Percentiles rank a stretch among this genome's conserved stretches.
Conservation (phyloP, 2,113 vertebrate species). For the Cynopterus brachyotis region DNA sequence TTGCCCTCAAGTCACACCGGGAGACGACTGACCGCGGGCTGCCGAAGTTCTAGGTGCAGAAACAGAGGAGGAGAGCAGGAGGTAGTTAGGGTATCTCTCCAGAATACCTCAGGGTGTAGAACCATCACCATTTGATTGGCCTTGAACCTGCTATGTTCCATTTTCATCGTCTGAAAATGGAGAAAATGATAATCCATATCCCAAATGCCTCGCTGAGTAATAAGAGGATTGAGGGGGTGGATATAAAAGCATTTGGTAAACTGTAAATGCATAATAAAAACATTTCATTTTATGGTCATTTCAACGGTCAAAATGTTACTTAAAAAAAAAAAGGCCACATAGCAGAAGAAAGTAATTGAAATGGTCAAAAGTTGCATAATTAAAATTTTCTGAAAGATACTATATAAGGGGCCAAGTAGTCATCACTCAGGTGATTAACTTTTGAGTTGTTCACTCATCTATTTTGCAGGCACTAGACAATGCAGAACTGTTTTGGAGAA, state of each 20-base stretch:
- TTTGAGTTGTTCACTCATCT: neutral
- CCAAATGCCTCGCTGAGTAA: neutral
- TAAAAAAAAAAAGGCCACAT: too few relatives aligned
- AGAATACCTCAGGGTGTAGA: neutral
- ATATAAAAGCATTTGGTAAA: neutral
- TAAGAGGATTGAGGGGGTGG: neutral
- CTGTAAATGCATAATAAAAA: neutral
- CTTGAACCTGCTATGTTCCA: neutral
- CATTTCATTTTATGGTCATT: neutral
- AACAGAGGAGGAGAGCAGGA: neutral
- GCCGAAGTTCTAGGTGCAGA: constrained; percentile 88
- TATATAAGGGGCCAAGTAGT: neutral
- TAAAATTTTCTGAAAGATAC: neutral
- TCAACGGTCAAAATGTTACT: neutral
- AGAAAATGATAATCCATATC: neutral
- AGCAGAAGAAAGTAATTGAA: neutral
- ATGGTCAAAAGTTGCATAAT: neutral
- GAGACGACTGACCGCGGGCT: constrained; percentile 86
- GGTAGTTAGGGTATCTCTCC: neutral
- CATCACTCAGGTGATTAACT: neutral
- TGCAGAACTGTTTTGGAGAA: neutral
- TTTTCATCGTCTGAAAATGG: neutral
- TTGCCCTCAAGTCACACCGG: constrained; percentile 91
- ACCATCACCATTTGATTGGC: neutral
- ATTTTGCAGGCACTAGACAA: accelerated